These are phyloP conservation scores for Lampropteryx suffumata DNA, from an alignment of 2,888 invertebrate genomes.

Conservation along the genomic window DNA sequence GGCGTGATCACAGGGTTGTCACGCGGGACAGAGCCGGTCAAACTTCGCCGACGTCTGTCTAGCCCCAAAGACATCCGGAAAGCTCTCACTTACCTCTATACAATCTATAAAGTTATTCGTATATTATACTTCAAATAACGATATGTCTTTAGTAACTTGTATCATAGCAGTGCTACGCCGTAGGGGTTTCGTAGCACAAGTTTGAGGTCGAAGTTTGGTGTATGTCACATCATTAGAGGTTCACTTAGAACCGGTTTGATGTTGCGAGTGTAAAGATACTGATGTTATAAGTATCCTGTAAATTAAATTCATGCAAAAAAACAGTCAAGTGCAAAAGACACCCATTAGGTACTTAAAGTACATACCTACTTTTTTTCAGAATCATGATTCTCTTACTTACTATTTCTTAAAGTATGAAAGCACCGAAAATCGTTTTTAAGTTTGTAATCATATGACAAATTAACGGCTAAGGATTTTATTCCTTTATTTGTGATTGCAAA, in stretches of 20 bases:
- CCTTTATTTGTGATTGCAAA: too few species aligned
- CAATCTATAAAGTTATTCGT: conserved; percentile 40
- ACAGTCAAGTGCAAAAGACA: too few species aligned
- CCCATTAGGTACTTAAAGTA: too few species aligned
- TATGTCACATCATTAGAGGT: conserved; percentile 8
- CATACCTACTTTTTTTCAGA: too few species aligned
- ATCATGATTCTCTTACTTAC: too few species aligned
- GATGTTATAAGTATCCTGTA: neutral
- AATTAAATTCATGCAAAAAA: too few species aligned
- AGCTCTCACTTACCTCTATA: conserved; percentile 30
- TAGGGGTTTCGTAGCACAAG: conserved; percentile 22
- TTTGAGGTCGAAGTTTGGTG: conserved; percentile 18
- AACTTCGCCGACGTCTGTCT: conserved; percentile 65
- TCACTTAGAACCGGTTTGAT: neutral
- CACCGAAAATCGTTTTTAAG: too few species aligned
- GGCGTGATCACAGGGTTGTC: conserved; percentile 72
- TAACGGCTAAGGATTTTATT: too few species aligned
- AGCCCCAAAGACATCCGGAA: conserved; percentile 33
- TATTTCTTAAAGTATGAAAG: too few species aligned
- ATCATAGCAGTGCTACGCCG: conserved; percentile 20
- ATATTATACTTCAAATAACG: conserved; percentile 39
- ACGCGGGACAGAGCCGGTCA: conserved; percentile 56
- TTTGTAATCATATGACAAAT: too few species aligned
- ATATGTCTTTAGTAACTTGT: conserved; percentile 23
- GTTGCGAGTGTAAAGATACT: neutral